Conservation (phyloP, 2,797 vertebrate species). For the Crenuchus spilurus region DNA sequence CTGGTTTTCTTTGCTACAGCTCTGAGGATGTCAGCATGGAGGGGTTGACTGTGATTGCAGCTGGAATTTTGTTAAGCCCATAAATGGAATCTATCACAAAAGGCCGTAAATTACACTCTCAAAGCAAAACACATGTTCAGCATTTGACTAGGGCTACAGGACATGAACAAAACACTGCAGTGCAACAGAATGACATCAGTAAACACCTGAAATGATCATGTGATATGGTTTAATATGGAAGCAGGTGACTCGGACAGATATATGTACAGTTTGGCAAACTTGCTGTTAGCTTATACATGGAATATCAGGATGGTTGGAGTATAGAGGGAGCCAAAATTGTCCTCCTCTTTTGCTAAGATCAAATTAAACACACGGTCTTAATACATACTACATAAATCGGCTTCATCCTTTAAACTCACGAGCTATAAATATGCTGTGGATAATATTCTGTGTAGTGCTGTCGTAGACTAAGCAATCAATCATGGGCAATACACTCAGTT, state of each 20-base stretch:
- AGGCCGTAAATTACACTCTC: background rate
- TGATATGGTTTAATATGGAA: background rate
- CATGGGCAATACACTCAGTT: background rate
- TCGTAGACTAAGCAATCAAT: background rate
- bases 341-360: background rate
- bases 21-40: slow-evolving; percentile 9
- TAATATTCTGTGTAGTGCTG: too few relatives aligned
- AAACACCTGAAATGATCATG: background rate
- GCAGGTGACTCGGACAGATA: too few relatives aligned
- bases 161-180: background rate
- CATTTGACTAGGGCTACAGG: background rate
- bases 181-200: background rate
- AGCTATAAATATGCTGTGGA: background rate
- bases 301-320: too few relatives aligned
- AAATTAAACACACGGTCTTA: background rate
- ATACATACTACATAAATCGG: background rate
- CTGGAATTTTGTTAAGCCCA: slow-evolving; percentile 9
- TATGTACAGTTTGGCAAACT: too few relatives aligned
- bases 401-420: background rate
- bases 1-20: slow-evolving; percentile 3
- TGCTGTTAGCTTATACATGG: too few relatives aligned
- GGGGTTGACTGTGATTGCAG: background rate
- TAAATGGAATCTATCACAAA: slow-evolving; percentile 7
- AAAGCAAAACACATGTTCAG: background rate
- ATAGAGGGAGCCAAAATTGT: background rate